Base-by-base conservation (phyloP, 1,140 invertebrate genomes). In the Diuraphis noxia region DNA sequence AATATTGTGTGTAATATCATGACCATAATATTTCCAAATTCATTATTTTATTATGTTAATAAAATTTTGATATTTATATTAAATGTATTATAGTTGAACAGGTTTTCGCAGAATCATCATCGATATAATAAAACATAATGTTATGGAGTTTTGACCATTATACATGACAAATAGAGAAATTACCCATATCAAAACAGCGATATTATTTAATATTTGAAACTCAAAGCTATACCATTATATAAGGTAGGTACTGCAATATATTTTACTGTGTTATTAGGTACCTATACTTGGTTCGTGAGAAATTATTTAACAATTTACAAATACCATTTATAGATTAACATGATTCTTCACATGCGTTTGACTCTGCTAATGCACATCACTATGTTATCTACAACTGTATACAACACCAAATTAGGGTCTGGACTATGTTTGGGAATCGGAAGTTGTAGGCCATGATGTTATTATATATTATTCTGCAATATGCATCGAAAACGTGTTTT, bases 401-500 rank as follows among this genome's bases (percentile, higher is more conserved):
- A 72, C n/a, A n/a, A 63, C 56, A 63, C 56, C 30, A n/a, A 72
- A 72, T 72, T 17, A n/a, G 56, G 56, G 56, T 17, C 30, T 72
- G 30, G 56, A 72, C n/a, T n/a, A 17, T n/a, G 56, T 72, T 72
- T 72, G 56, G 56, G 34, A 72, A 72, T n/a, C 6, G 4, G 10
- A 34, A 72, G 30, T 34, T 4, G 56, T 0, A n/a, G 30, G n/a
- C 0, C 56, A n/a, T 6, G 5, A 0, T n/a, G n/a, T 56, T 63
- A n/a, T 63, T 72, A 72, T n/a, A 49, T 63, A 63, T 72, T 17
- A n/a, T 72, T n/a, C 56, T 10, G 56, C 56, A 30, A n/a, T 72
- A 72, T n/a, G 56, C 56, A 30, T 81, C 36, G 38, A 40, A 81
- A 81, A 81, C 79, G 23, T 81, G 79, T 81, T 81, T 81, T 81